Conservation (phyloP, 2,113 vertebrate genomes). For the Atrichornis clamosus region DNA sequence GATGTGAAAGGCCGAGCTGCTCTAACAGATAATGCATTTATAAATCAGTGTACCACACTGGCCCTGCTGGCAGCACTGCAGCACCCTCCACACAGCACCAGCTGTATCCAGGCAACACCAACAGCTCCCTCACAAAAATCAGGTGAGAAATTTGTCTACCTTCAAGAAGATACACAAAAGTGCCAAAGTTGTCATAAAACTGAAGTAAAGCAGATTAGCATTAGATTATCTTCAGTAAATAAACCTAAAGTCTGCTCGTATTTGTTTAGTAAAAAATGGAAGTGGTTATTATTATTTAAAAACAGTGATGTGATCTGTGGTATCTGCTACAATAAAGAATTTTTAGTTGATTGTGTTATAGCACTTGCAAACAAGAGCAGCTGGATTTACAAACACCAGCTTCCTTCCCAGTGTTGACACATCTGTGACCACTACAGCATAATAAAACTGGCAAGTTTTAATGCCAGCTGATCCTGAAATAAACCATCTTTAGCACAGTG, state of each 20-base stretch:
- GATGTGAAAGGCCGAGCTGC: background rate
- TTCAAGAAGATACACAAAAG: background rate
- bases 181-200: background rate
- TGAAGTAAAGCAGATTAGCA: background rate
- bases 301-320: background rate
- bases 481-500: background rate
- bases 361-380: background rate
- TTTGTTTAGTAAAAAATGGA: background rate
- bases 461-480: background rate
- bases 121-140: background rate
- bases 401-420: background rate
- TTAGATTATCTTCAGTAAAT: background rate
- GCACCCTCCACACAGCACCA: background rate
- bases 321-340: background rate
- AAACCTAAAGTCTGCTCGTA: background rate
- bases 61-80: background rate
- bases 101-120: conserved; percentile 12
- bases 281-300: background rate
- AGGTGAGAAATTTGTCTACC: background rate
- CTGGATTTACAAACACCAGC: background rate
- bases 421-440: background rate
- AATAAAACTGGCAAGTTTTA: background rate
- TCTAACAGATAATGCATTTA: conserved; percentile 31
- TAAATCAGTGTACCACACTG: conserved; percentile 5
- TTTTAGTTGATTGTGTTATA: background rate